These are phyloP conservation scores for Carettochelys insculpta DNA, from an alignment of 2,113 vertebrate species.

Conservation along the genomic window DNA sequence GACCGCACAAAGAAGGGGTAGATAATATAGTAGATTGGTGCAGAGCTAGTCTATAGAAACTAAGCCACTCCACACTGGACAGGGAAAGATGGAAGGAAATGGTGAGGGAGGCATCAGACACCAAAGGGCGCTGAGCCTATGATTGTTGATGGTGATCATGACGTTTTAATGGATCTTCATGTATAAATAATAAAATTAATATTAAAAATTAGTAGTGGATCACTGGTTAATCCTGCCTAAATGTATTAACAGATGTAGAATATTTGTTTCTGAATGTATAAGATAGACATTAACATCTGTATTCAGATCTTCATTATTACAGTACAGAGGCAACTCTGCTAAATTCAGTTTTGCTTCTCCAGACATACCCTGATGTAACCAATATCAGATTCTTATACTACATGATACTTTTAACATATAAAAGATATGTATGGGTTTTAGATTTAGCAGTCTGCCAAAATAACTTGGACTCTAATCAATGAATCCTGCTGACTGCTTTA, in stretches of 20 bases:
- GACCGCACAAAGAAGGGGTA: no score
- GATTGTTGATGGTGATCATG: no score
- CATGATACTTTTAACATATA: neutral
- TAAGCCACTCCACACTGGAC: no score
- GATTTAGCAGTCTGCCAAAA: constrained; percentile 40
- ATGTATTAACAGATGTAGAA: neutral
- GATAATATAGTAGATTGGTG: no score
- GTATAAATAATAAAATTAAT: constrained; percentile 19
- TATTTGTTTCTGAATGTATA: constrained; percentile 29
- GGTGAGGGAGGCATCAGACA: no score
- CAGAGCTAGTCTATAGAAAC: no score
- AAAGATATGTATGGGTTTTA: constrained; percentile 31
- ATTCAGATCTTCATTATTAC: neutral
- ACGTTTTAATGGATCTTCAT: neutral
- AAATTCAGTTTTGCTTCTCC: accelerated
- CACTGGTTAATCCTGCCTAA: neutral
- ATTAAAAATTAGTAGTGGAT: constrained; percentile 12
- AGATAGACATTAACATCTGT: neutral
- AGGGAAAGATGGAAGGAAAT: no score
- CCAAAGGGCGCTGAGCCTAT: no score
- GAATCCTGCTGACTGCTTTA: constrained; percentile 43
- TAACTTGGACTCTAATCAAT: constrained; percentile 52
- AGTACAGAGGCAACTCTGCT: neutral
- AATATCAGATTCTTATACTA: neutral
- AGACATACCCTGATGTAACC: neutral